Percentiles rank a stretch among this genome's conserved stretches.
Evolutionary conservation across 2,113 vertebrate species (phyloP).

Genomic region (Leucopsar rothschildi): DNA sequence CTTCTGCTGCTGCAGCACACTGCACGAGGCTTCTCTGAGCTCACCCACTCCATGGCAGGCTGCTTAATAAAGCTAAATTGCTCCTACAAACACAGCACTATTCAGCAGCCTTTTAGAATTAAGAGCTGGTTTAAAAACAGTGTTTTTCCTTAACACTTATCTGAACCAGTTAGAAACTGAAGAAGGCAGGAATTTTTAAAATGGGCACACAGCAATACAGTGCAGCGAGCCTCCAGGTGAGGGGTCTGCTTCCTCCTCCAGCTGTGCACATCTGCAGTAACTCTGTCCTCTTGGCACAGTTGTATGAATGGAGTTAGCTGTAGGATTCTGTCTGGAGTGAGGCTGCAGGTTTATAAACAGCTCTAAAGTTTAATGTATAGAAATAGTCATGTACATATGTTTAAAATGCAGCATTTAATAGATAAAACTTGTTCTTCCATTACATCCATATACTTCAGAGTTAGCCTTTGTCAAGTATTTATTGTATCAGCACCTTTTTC

Average conservation of each 20-base stretch:
- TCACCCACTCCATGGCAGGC: neutral
- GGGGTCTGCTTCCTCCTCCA: neutral
- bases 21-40: neutral
- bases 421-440: neutral
- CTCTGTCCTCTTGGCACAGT: neutral
- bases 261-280: neutral
- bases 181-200: constrained; percentile 44
- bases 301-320: neutral
- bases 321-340: neutral
- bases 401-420: neutral
- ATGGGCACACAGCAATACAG: neutral
- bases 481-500: neutral
- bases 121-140: constrained; percentile 30
- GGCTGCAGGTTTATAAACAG: neutral
- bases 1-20: neutral
- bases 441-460: neutral
- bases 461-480: neutral
- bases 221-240: neutral
- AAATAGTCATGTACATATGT: neutral
- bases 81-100: constrained; percentile 22
- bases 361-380: neutral
- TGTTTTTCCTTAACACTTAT: constrained; percentile 10
- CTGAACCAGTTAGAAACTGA: neutral
- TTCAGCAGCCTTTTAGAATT: constrained; percentile 50
- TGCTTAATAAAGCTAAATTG: constrained; percentile 64